Base-by-base conservation (phyloP, 2,797 vertebrate genomes). In the Paramormyrops hopkinsi region DNA sequence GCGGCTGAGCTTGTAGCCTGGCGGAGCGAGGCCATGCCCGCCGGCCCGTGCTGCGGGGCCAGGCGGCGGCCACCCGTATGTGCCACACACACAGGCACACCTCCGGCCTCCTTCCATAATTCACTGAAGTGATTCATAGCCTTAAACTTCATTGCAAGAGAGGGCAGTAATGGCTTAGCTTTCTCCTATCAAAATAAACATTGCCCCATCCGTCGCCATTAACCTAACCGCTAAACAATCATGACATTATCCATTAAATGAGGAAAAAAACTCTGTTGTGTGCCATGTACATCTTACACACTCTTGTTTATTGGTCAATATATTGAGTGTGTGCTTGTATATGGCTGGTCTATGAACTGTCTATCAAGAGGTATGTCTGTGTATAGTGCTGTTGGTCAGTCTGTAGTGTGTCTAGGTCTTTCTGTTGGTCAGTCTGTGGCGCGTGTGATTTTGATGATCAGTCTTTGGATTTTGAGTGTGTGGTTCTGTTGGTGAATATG, bases 1-100 rank as follows among this genome's bases (percentile, higher is more conserved):
- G 91, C 91, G 90, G 94, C 95, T 93, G 93, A 94, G 93, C 90
- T 93, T 93, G 92, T 91, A 5, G 91, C 93, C 93, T 91, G 86
- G 53, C 4, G 56, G 54, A 87, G 56, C 33, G 56, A 37, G 56
- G 86, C 48, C 17, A 11, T 41, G 37, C 14, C 84, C 48, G 14
- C 88, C 91, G 88, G 86, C 88, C 88, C 41, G 83, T 25, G 44
- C 76, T 50, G 88, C 89, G 90, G 90, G 91, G 85, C 90, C 3
- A 14, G 89, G 83, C 88, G 89, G 91, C 44, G 86, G 91, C 87
- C 86, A 79, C 69, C 89, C 53, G 83, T 29, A 69, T 12, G 87
- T 65, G 69, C 50, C 50, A 11, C 86, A 22, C 86, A 25, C 9
- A 2, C 14, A 9, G 54, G 17, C 33, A 46, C 54, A 22, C 50